Evolutionary conservation across 2,113 vertebrate genomes (phyloP), one percentile per base, ranked within the genome.

Genomic region (Vidua chalybeata): DNA sequence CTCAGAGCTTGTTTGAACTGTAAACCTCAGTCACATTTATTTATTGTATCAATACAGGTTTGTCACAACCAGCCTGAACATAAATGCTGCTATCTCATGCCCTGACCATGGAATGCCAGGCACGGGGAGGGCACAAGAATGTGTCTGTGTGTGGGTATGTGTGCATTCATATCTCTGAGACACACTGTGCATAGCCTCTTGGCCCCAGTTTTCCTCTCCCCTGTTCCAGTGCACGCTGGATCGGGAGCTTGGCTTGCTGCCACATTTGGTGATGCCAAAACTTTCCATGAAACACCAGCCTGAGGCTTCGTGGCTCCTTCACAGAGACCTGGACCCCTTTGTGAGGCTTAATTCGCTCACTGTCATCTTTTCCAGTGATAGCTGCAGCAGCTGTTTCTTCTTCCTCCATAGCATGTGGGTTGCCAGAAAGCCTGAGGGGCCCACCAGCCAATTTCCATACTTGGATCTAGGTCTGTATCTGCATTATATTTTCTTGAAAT

Each of bases 401-500:
- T 85, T 96, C 94, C 89, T 97, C 48, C 31, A 9, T 46, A 48
- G 51, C 7, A 4, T 4, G 13, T 43, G 28, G 19, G 31, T 62
- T 96, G 84, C 95, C 96, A 96, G 93, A 93, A 81, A 77, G 82
- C 87, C 78, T 22, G 61, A 87, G 94, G 90, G 96, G 73, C 94
- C 92, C 90, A 66, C 72, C 73, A 61, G 77, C 82, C 46, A 74
- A 93, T 97, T 96, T 96, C 89, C 96, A 95, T 89, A 94, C 96
- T 95, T 95, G 93, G 92, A 95, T 94, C 76, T 95, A 82, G 93
- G 84, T 94, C 94, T 84, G 52, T 58, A 87, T 76, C 80, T 84
- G 82, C 96, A 86, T 84, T 87, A 84, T 75, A 94, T 91, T 94
- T 91, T 94, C 97, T 93, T 88, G 93, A 97, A 98, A 97, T 95